Evolutionary conservation across 2,888 invertebrate species (phyloP), one percentile per base, ranked within the genome.

Genomic region (Drosophila phalerata): DNA sequence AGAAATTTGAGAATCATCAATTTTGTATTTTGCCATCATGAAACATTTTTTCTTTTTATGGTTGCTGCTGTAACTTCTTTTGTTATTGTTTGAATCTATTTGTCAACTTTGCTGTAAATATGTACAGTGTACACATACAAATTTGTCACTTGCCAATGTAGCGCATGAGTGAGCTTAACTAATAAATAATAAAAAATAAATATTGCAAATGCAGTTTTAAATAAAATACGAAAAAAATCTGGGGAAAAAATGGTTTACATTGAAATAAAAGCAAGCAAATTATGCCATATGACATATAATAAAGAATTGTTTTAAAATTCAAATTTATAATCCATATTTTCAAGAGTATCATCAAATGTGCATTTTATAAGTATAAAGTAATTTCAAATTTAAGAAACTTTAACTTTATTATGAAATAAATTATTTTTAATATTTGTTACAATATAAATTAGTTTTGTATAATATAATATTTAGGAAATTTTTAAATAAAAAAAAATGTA

Each of bases 1-100:
- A 71, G 52, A 80, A 77, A 88, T 82, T 78, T 83, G 62, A 88
- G 69, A 84, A 75, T 85, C 88, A 83, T 88, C 83, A 85, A 85
- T 84, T 80, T 85, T 68, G 73, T 61, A 52, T 62, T 66, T 56
- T 63, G 22, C 56, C 72, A 66, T 84, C 43, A 51, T 13, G 38
- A 47, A 56, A 64, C 3, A 34, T 49, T 67, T 69, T 62, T 62
- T 67, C 40, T 57, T 52, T 37, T 30, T 48, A 4, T 65, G 60
- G 34, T 43, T 30, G 37, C 42, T 49, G 11, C 22, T 52, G 42
- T n/a, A 9, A 45, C 10, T 32, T 28, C 15, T 30, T 58, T 73
- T 78, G 73, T 73, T 69, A 49, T 69, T 57, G 48, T 38, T 15
- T 19, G 15, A 13, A 60, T 69, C 76, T 47, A 77, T 77, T 78